phyloP scores from a whole-genome alignment of 2,888 invertebrate genomes.

The Caenorhabditis wallacei region DNA sequence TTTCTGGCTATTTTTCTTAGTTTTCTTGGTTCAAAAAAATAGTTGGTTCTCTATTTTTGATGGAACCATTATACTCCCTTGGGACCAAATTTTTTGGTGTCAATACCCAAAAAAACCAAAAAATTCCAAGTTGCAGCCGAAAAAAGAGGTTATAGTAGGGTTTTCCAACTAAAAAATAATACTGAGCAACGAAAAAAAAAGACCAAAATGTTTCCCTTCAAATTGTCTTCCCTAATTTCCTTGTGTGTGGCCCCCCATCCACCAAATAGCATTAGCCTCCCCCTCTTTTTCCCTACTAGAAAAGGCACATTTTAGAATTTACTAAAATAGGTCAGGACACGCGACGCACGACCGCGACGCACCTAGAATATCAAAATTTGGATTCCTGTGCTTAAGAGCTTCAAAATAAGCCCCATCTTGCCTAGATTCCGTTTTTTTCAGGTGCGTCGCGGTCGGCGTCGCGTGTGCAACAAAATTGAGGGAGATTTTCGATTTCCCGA shows the following conservation, averaged over 20 bases:
- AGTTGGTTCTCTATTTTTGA: not conserved
- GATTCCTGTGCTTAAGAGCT: not conserved
- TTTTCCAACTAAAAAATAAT: too few species aligned
- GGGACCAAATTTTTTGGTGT: not conserved
- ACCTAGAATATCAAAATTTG: not conserved
- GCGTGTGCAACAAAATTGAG: not conserved
- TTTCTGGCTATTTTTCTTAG: not conserved
- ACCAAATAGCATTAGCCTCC: too few species aligned
- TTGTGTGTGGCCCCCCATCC: too few species aligned
- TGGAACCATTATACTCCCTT: conserved; percentile 4
- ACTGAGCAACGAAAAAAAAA: too few species aligned
- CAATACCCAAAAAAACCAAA: too few species aligned
- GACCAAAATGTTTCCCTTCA: not conserved
- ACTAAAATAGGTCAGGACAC: too few species aligned
- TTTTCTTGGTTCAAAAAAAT: not conserved
- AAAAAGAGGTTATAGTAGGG: too few species aligned
- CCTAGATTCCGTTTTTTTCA: not conserved
- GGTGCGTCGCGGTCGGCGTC: not conserved
- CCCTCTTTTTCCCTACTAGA: not conserved
- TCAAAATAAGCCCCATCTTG: not conserved
- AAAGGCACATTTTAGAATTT: too few species aligned
- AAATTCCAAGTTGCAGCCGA: not conserved
- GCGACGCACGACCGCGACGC: not conserved
- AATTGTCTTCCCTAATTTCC: too few species aligned
- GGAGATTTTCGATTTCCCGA: too few species aligned